Percentiles rank a stretch among this genome's conserved stretches.
Conservation (phyloP, 1,140 invertebrate species). For the Chymomyza costata region DNA sequence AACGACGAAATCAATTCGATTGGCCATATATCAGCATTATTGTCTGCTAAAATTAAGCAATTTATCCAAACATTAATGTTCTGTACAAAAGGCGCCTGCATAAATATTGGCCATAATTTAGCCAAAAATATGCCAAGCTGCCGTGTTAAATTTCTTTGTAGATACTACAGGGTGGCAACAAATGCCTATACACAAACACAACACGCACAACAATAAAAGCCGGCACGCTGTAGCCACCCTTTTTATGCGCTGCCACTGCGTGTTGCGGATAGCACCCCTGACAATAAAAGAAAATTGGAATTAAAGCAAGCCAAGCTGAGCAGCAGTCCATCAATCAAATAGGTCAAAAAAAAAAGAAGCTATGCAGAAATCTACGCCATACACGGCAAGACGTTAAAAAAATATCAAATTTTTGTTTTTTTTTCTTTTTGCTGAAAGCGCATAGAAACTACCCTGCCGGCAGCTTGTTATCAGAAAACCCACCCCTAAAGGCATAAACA, state of each 20-base stretch:
- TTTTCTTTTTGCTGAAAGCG: conserved; percentile 15
- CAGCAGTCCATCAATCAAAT: conserved; percentile 55
- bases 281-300: conserved; percentile 36
- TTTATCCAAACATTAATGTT: conserved; percentile 42
- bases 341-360: conserved; percentile 2
- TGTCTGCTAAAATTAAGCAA: conserved; percentile 34
- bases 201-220: conserved; percentile 16
- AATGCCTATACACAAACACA: conserved; percentile 32
- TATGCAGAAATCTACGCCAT: conserved; percentile 38
- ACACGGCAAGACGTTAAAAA: conserved; percentile 22
- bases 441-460: conserved; percentile 22
- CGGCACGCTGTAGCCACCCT: no score
- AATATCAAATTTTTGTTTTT: no score
- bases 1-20: neutral
- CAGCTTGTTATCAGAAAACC: conserved; percentile 22
- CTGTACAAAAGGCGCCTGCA: no score
- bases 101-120: conserved; percentile 15
- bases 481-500: conserved; percentile 39
- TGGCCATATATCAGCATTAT: no score
- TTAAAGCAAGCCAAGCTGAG: conserved; percentile 50
- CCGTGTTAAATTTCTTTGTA: conserved; percentile 8
- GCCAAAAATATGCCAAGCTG: conserved; percentile 14
- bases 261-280: neutral
- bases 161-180: conserved; percentile 27
- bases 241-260: no score